phyloP scores from a whole-genome alignment of 2,113 vertebrate species.

The Ploceus nigricollis region DNA sequence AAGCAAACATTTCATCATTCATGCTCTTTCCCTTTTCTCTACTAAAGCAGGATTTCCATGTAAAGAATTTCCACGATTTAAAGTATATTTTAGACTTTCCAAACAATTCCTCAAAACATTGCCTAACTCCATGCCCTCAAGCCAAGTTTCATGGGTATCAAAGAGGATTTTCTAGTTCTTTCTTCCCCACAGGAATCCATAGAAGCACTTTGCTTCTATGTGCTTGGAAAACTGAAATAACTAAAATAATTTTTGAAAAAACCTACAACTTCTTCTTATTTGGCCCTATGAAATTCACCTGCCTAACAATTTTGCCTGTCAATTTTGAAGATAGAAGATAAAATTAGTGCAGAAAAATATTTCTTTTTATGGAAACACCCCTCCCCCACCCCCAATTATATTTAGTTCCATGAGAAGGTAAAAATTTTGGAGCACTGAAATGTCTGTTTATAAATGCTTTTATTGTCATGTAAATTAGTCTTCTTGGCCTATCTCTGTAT shows the following conservation, averaged over 20 bases:
- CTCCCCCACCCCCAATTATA: rapidly evolving
- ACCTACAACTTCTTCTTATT: neutral
- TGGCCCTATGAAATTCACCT: neutral
- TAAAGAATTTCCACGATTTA: neutral
- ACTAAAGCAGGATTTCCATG: neutral
- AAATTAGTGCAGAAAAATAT: neutral
- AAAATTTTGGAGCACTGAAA: neutral
- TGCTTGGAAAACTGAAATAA: neutral
- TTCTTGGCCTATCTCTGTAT: neutral
- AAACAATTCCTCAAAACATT: neutral
- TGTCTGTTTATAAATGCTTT: neutral
- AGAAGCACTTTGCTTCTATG: neutral
- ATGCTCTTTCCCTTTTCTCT: neutral
- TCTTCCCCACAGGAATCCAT: neutral
- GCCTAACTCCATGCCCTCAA: neutral
- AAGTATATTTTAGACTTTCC: neutral
- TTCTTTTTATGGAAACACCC: neutral
- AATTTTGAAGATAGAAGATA: neutral
- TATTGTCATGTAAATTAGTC: neutral
- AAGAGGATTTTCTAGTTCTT: neutral
- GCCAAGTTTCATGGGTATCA: neutral
- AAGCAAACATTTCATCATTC: neutral
- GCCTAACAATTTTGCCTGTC: neutral
- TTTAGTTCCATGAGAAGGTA: neutral
- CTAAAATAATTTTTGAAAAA: neutral